phyloP scores from a whole-genome alignment of 2,113 vertebrate genomes.

The Gasterosteus nipponicus region DNA sequence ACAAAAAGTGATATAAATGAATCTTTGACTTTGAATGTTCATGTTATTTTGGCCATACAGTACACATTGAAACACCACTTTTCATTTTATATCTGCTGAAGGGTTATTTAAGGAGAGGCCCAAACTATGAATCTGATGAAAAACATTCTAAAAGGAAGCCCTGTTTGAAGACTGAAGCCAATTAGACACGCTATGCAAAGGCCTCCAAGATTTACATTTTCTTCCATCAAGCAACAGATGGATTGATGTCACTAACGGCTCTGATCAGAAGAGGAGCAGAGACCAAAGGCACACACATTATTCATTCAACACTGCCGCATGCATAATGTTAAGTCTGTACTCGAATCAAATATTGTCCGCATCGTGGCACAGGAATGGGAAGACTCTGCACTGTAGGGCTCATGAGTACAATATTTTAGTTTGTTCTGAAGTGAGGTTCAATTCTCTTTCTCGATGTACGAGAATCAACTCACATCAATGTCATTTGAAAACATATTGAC shows the following conservation, averaged over 20 bases:
- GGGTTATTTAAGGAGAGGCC: constrained; percentile 53
- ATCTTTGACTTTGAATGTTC: not conserved
- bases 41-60: too few species aligned
- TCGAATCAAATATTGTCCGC: constrained; percentile 52
- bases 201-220: constrained; percentile 77
- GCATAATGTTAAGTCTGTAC: constrained; percentile 73
- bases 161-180: constrained; percentile 71
- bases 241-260: constrained; percentile 74
- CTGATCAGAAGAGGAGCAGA: constrained; percentile 71
- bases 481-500: constrained; percentile 76
- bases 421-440: constrained; percentile 54
- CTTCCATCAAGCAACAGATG: constrained; percentile 74
- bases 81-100: constrained; percentile 43
- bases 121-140: constrained; percentile 61
- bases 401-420: constrained; percentile 49
- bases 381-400: constrained; percentile 63
- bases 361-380: constrained; percentile 48
- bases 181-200: constrained; percentile 75
- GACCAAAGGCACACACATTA: constrained; percentile 73
- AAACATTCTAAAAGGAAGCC: constrained; percentile 64
- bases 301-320: constrained; percentile 68
- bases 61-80: constrained; percentile 16
- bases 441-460: constrained; percentile 59
- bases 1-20: not conserved
- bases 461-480: constrained; percentile 69